Evolutionary conservation across 2,888 invertebrate genomes (phyloP).

Genomic region (Ferrisia virgata): DNA sequence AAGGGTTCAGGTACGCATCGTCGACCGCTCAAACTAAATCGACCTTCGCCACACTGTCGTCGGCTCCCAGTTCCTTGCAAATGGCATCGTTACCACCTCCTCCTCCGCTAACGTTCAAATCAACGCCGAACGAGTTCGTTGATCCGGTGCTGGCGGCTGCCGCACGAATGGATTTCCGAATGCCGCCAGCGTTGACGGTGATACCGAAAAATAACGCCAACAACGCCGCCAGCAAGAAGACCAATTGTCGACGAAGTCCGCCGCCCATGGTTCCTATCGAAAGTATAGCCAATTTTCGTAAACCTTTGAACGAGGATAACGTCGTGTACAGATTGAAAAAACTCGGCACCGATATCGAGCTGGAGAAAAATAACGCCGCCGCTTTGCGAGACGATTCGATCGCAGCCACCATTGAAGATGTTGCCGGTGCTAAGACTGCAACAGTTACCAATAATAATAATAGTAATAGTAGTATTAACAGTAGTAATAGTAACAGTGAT

Average conservation of each 20-base stretch:
- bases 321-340: slow-evolving; percentile 50
- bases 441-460: not conserved
- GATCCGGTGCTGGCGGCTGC: not conserved
- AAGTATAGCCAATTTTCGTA: slow-evolving; percentile 6
- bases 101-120: not conserved
- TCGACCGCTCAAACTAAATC: not conserved
- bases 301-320: slow-evolving; percentile 29
- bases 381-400: not conserved
- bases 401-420: not conserved
- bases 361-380: slow-evolving; percentile 47
- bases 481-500: not conserved
- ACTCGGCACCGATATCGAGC: slow-evolving; percentile 50
- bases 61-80: not conserved
- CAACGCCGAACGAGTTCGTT: not conserved
- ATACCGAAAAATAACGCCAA: not conserved
- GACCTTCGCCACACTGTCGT: not conserved
- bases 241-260: not conserved
- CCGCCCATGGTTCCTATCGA: slow-evolving; percentile 44
- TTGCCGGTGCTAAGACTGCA: not conserved
- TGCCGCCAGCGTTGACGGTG: slow-evolving; percentile 32
- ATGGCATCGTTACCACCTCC: not conserved
- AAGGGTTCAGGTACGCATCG: not conserved
- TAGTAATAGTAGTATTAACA: not conserved
- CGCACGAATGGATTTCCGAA: not conserved
- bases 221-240: not conserved